A percentile compares a stretch with the other conserved stretches of the same genome.
Evolutionary conservation across 2,113 vertebrate genomes (phyloP).

Genomic region (Halcyon malimbica): DNA sequence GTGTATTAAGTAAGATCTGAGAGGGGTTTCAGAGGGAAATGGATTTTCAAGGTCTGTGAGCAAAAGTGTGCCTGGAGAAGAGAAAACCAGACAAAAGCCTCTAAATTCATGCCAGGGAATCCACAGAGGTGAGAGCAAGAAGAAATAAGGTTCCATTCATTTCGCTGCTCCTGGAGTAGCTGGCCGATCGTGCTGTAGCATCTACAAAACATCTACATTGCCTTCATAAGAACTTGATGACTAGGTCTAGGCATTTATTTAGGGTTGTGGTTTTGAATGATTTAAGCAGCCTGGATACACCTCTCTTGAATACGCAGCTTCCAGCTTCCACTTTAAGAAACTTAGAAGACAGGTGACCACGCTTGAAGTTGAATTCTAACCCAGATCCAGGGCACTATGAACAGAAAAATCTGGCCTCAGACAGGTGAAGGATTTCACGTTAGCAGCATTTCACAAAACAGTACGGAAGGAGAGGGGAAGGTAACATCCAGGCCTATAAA

Average conservation of each 20-base stretch:
- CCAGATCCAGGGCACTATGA: background rate
- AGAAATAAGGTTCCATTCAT: background rate
- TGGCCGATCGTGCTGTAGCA: background rate
- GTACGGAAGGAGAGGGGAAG: background rate
- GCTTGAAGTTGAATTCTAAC: background rate
- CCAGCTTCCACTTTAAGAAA: background rate
- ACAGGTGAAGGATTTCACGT: background rate
- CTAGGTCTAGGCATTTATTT: background rate
- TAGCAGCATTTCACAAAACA: background rate
- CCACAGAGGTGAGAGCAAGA: background rate
- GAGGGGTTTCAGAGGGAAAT: background rate
- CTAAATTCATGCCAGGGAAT: background rate
- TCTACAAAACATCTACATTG: no score
- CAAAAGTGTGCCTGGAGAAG: background rate
- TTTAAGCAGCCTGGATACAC: background rate
- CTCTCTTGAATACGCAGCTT: background rate
- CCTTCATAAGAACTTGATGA: background rate
- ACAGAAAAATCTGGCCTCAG: background rate
- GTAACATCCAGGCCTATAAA: background rate
- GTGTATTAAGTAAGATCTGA: background rate
- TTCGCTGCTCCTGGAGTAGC: background rate
- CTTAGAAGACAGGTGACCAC: background rate
- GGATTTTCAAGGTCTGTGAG: background rate
- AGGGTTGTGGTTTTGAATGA: background rate
- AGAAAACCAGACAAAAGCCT: background rate